Conservation (phyloP, 35 echinoderm and acorn worm genomes). For the Strongylocentrotus purpuratus region DNA sequence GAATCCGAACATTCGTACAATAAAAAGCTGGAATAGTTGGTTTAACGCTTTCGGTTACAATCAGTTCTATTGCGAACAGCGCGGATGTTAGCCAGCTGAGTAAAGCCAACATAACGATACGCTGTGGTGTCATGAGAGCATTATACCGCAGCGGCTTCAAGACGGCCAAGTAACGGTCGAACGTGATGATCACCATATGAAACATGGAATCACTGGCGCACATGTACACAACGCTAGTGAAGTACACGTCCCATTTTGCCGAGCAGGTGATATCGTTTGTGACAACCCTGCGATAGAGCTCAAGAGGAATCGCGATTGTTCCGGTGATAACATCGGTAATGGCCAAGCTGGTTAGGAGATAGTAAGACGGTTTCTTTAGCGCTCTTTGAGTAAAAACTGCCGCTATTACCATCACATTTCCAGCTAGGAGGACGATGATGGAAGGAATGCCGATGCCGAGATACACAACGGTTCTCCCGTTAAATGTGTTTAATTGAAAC, state of each 20-base stretch:
- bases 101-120: not conserved
- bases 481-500: not conserved
- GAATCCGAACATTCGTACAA: not conserved
- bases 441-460: not conserved
- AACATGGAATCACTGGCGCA: slow-evolving; percentile 34
- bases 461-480: not conserved
- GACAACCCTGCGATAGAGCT: slow-evolving; percentile 30
- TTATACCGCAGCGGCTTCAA: slow-evolving; percentile 5
- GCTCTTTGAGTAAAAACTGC: slow-evolving; percentile 33
- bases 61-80: not conserved
- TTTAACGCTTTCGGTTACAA: not conserved
- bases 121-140: not conserved
- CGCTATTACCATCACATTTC: slow-evolving; percentile 56
- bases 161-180: slow-evolving; percentile 57
- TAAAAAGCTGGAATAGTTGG: not conserved
- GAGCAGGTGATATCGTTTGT: slow-evolving; percentile 53
- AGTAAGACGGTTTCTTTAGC: slow-evolving; percentile 57
- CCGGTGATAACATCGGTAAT: slow-evolving; percentile 60
- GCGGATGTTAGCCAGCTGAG: not conserved
- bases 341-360: slow-evolving; percentile 59
- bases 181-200: slow-evolving; percentile 49
- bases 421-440: not conserved
- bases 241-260: not conserved
- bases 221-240: slow-evolving; percentile 30
- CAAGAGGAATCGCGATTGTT: slow-evolving; percentile 26